Base-by-base conservation (phyloP, 2,888 invertebrate genomes). In the Drosophila lutescens region DNA sequence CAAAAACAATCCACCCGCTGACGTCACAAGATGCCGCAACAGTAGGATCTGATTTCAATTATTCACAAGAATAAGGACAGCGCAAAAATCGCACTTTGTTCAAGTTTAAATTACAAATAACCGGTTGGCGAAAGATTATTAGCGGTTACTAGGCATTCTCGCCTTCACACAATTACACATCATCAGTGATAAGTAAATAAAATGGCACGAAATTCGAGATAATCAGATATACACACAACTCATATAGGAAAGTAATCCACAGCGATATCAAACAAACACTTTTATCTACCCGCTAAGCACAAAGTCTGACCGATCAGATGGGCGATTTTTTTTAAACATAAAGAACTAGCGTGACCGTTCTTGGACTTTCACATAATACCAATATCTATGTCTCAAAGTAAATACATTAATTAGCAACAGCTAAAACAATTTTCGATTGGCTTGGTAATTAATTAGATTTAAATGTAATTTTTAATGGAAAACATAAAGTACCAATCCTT, bases 141-240 rank as follows among this genome's bases (percentile, higher is more conserved):
- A 30, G 46, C 60, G 13, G 13, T 47, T 60, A 17, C 12, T 54
- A 34, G 9, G 40, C 41, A 15, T 32, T 32, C 32, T 34, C n/a
- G 43, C 30, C 32, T 47, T 10, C n/a, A 15, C 61, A 17, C 13
- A 65, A 46, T 34, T 47, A 13, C 40, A 26, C n/a, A 38, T 13
- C 13, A 20, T 5, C 6, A 13, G 13, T 6, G 43, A 20, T 6
- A 20, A 12, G 7, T 20, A 2, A 13, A 43, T 2, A 15, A 32
- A 63, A 43, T n/a, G 23, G 15, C 46, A 67, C 32, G 26, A 40
- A 65, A 30, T 23, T n/a, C 10, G 40, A 40, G 10, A 46, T 38
- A 40, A 40, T 26, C 68, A 65, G 38, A 46, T 53, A 66, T 43
- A 65, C 63, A 51, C 53, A 65, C 63, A 66, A 47, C 32, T 13